phyloP scores from a whole-genome alignment of 2,888 invertebrate species.

The Amorpha juglandis region DNA sequence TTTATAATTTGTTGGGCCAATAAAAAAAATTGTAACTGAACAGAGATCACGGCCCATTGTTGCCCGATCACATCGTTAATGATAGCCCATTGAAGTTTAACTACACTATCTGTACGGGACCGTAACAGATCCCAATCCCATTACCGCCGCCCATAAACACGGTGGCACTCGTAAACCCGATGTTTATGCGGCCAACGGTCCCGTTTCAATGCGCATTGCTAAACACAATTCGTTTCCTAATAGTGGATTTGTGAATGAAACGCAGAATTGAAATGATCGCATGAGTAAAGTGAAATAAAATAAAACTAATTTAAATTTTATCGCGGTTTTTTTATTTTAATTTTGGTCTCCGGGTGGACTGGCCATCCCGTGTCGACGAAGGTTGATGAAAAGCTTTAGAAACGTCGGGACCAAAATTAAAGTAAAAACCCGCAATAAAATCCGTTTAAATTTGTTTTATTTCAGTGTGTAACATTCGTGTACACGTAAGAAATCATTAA shows the following conservation, averaged over 20 bases:
- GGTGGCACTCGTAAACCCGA: constrained; percentile 6
- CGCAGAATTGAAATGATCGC: not conserved
- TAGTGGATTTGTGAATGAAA: constrained; percentile 5
- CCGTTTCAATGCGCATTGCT: constrained; percentile 2
- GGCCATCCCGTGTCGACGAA: no score
- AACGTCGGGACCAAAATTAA: no score
- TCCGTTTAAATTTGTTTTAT: no score
- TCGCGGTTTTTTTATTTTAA: no score
- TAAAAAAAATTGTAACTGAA: not conserved
- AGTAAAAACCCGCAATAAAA: no score
- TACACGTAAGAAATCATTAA: no score
- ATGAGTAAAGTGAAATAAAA: not conserved
- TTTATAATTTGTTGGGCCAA: no score
- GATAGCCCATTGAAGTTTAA: constrained; percentile 4
- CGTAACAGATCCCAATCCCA: constrained; percentile 8
- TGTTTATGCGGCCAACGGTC: constrained; percentile 4
- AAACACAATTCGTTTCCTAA: not conserved
- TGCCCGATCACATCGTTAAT: not conserved
- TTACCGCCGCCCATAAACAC: constrained; percentile 9
- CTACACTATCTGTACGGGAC: not conserved
- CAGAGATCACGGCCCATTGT: not conserved
- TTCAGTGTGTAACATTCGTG: no score
- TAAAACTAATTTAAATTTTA: no score
- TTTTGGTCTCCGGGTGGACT: no score
- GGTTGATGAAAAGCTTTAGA: no score